Base-by-base conservation (phyloP, 2,113 vertebrate species). In the Phaethornis superciliosus region DNA sequence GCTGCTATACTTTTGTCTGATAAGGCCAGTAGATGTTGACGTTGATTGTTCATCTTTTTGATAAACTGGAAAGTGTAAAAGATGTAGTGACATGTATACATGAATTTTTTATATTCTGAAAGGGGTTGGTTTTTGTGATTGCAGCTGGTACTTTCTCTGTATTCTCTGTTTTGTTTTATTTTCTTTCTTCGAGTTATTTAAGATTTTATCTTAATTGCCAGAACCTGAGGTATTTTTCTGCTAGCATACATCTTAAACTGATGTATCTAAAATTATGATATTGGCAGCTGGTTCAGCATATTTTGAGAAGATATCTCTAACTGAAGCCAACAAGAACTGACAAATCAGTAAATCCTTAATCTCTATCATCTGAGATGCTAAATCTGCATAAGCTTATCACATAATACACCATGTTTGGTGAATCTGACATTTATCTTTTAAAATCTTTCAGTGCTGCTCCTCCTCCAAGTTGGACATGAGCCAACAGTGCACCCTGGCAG, bases 291-390 rank as follows among this genome's bases (percentile, higher is more conserved):
- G 60, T 52, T 89, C 90, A 82, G 90, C 40, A 7, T 0, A 7
- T 60, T 95, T 91, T 78, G 42, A 91, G 56, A 91, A 89, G 32
- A 74, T 56, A 63, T 81, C 49, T 81, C 75, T 88, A 89, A 79
- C 54, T 58, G 40, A 82, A 92, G 16, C 24, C 93, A 90, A 80
- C 33, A 82, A 77, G 56, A 68, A 82, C 59, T 96, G 72, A 91
- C 60, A 91, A 91, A 96, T 70, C 1, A 7, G 69, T 88, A 91
- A 95, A 95, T 89, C 47, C 87, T 91, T 92, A 94, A 95, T 91
- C 84, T 74, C 86, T 69, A 3, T 85, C 59, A 81, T 81, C 68
- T 1, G 1, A 65, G 55, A 90, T 85, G 44, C 32, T 87, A 84
- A 92, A 92, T 85, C 93, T 85, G 42, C 51, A 56, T 80, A 82